phyloP scores from a whole-genome alignment of 1,140 invertebrate genomes.

The Meloidogyne floridensis region DNA sequence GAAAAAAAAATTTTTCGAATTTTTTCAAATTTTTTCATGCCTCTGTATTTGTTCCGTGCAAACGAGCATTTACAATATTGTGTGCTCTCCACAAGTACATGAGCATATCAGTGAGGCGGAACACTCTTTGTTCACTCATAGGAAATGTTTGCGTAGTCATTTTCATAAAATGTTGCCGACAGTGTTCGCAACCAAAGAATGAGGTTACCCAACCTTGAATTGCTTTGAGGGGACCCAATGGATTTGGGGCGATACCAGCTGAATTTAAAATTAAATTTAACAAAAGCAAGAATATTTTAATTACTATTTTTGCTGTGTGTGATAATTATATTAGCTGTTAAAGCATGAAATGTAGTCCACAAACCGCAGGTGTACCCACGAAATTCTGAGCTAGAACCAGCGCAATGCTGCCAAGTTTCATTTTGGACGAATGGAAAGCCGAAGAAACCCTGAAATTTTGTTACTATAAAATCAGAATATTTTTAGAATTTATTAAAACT shows the following conservation, averaged over 20 bases:
- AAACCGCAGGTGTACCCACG: conserved; percentile 92
- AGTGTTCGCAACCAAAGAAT: conserved; percentile 65
- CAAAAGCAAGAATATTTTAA: background rate
- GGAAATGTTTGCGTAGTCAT: conserved; percentile 65
- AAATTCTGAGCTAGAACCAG: conserved; percentile 74
- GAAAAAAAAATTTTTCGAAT: background rate
- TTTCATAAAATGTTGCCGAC: conserved; percentile 62
- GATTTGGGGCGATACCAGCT: conserved; percentile 34
- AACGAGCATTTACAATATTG: conserved; percentile 64
- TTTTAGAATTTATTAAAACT: no score
- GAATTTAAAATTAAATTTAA: background rate
- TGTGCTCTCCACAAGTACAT: conserved; percentile 65
- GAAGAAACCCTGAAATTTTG: conserved; percentile 38
- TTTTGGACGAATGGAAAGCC: conserved; percentile 67
- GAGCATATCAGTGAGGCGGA: conserved; percentile 60
- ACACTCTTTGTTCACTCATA: conserved; percentile 62
- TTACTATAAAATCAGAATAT: background rate
- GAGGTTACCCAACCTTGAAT: conserved; percentile 65
- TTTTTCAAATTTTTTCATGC: background rate
- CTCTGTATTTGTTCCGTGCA: conserved; percentile 62
- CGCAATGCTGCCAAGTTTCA: conserved; percentile 79
- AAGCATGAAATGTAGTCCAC: conserved; percentile 90
- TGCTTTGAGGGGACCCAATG: conserved; percentile 56
- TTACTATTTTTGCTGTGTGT: conserved; percentile 1
- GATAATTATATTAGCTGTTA: conserved; percentile 79